Evolutionary conservation across 1,140 invertebrate genomes (phyloP).

Genomic region (Tetraneura akinire): DNA sequence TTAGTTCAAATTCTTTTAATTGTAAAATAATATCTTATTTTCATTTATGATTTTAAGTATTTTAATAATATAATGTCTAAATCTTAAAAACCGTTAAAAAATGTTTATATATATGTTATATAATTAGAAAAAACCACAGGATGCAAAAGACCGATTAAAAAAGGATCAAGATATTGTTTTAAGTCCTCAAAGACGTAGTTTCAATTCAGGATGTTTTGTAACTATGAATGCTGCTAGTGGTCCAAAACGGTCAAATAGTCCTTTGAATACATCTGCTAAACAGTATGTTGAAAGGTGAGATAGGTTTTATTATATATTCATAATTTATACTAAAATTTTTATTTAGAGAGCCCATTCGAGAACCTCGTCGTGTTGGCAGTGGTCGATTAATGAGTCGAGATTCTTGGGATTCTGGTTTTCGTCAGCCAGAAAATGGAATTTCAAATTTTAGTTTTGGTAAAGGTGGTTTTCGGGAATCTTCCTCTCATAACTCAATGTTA

Average conservation of each 20-base stretch:
- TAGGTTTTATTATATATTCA: constrained; percentile 11
- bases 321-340: constrained; percentile 17
- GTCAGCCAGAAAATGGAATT: constrained; percentile 40
- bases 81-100: background rate
- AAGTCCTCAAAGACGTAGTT: constrained; percentile 78
- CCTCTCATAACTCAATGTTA: constrained; percentile 37
- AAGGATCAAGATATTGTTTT: constrained; percentile 82
- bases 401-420: constrained; percentile 57
- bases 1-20: too few relatives aligned
- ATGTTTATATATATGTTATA: constrained; percentile 48
- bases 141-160: constrained; percentile 76
- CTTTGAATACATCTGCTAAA: constrained; percentile 45
- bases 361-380: constrained; percentile 71
- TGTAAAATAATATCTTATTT: background rate
- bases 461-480: constrained; percentile 56
- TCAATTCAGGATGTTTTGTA: constrained; percentile 80
- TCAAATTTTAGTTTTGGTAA: constrained; percentile 57
- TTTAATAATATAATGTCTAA: too few relatives aligned
- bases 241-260: constrained; percentile 56
- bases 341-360: constrained; percentile 40
- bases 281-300: constrained; percentile 48
- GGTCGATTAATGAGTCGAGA: constrained; percentile 72
- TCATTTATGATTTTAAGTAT: background rate
- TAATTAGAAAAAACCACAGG: constrained; percentile 66
- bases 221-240: constrained; percentile 53